phyloP scores from a whole-genome alignment of 2,797 vertebrate species.

The Etheostoma perlongum region DNA sequence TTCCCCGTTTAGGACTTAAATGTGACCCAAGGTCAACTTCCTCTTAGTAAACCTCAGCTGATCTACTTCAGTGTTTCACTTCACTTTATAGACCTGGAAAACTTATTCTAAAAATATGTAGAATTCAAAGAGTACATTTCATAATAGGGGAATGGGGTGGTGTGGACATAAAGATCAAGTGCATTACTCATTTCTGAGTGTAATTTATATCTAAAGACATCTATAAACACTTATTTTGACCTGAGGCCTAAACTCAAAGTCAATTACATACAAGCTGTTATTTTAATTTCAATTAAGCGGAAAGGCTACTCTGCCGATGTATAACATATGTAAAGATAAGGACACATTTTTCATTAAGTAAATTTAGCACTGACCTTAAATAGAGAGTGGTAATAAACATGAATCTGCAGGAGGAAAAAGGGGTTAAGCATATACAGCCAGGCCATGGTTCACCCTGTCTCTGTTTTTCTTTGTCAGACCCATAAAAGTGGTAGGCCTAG shows the following conservation, averaged over 20 bases:
- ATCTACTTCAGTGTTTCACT: constrained; percentile 3
- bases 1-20: rapidly evolving
- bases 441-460: background rate
- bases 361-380: background rate
- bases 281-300: background rate
- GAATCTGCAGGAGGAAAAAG: background rate
- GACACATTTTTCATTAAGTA: background rate
- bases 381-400: background rate
- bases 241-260: background rate
- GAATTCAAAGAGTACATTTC: background rate
- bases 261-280: background rate
- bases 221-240: background rate
- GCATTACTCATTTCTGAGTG: background rate
- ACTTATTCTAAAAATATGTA: background rate
- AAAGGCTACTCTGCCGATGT: background rate
- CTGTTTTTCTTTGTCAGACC: background rate
- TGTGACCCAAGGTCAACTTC: background rate
- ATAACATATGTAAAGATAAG: background rate
- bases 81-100: background rate
- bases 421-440: background rate
- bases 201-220: background rate
- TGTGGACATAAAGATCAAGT: background rate
- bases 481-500: no score
- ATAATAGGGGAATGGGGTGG: background rate
- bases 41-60: background rate